A percentile compares a stretch with the other conserved stretches of the same genome.
These are phyloP conservation scores for Pelecanoides urinatrix DNA, from an alignment of 2,113 vertebrate species.

Conservation along the genomic window DNA sequence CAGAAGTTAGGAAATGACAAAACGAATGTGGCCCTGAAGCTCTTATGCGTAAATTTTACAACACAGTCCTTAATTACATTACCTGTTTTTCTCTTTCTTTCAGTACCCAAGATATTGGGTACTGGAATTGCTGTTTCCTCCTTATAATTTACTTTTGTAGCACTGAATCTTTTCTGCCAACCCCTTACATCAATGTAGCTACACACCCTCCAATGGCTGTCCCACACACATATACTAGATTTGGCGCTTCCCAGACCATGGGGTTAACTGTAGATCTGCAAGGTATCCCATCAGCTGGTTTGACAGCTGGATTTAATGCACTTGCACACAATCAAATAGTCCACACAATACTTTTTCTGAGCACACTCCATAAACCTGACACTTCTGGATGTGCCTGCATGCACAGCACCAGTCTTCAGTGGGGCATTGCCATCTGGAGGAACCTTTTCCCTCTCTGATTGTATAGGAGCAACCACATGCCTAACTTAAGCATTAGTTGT, in stretches of 20 bases:
- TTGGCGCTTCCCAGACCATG: not conserved
- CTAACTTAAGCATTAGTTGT: not conserved
- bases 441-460: not conserved
- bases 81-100: not conserved
- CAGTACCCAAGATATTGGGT: not conserved
- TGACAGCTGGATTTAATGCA: not conserved
- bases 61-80: not conserved
- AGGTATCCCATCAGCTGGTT: not conserved
- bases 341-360: not conserved
- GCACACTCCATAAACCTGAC: not conserved
- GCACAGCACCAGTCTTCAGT: not conserved
- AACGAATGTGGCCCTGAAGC: not conserved
- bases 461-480: not conserved
- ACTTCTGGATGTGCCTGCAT: not conserved
- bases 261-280: not conserved
- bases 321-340: not conserved
- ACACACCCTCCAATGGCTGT: too few species aligned
- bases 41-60: not conserved
- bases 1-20: not conserved
- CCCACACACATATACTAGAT: not conserved
- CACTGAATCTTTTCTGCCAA: not conserved
- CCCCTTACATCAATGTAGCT: not conserved
- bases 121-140: not conserved
- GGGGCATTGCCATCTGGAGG: not conserved
- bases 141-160: not conserved